Conservation (phyloP, 2,797 vertebrate genomes). For the Paguma larvata region DNA sequence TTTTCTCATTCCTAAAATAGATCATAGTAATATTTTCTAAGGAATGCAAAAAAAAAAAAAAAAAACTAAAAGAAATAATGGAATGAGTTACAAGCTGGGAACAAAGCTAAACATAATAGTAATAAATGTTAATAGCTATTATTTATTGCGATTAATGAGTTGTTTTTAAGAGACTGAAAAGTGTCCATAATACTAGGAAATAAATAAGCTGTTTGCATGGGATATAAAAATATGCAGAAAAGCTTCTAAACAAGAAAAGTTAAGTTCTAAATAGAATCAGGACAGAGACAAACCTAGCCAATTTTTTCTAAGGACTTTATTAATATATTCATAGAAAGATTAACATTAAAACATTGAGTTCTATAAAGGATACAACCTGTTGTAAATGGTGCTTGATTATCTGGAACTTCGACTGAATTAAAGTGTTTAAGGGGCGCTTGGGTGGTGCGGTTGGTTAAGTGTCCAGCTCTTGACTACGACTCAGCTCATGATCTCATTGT, state of each 20-base stretch:
- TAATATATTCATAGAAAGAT: background rate
- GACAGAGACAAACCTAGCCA: background rate
- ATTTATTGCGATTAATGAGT: background rate
- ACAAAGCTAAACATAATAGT: background rate
- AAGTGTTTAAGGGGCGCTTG: background rate
- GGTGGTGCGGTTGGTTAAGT: too few relatives aligned
- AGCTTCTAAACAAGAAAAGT: background rate
- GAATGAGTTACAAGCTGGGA: background rate
- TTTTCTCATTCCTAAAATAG: background rate
- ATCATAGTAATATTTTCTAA: background rate
- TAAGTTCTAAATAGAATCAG: background rate
- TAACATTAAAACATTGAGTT: background rate
- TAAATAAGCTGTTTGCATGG: background rate
- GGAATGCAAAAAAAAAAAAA: background rate
- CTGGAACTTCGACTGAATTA: background rate
- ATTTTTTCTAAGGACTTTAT: slow-evolving; percentile 11
- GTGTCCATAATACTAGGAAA: background rate
- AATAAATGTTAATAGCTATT: slow-evolving; percentile 1
- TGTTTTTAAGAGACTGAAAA: background rate
- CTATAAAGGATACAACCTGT: background rate
- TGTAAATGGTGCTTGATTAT: background rate
- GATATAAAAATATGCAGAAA: background rate
- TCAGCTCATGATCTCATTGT: too few relatives aligned
- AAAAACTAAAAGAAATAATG: background rate
- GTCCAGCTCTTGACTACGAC: too few relatives aligned